These are phyloP conservation scores for Beris morrisii DNA, from an alignment of 2,888 invertebrate genomes.

Conservation along the genomic window DNA sequence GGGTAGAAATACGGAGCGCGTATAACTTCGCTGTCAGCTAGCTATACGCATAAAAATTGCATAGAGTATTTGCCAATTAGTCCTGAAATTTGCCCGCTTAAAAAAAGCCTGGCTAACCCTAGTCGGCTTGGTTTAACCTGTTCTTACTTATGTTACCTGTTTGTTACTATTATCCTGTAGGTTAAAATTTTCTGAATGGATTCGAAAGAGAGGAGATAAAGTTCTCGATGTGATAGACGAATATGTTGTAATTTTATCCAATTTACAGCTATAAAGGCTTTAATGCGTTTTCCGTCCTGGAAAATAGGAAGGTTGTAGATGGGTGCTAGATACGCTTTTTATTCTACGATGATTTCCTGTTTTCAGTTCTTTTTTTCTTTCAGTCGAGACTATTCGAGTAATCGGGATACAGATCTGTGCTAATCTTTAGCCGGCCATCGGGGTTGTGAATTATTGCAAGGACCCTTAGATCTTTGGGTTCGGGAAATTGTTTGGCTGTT, in stretches of 20 bases:
- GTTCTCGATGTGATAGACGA: background rate
- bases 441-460: background rate
- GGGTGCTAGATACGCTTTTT: too few relatives aligned
- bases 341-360: conserved; percentile 14
- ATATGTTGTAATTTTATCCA: conserved; percentile 7
- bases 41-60: conserved; percentile 8
- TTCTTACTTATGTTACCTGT: background rate
- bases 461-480: background rate
- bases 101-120: conserved; percentile 1
- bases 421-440: conserved; percentile 10
- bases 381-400: conserved; percentile 7
- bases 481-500: background rate
- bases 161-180: background rate
- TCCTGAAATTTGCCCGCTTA: background rate
- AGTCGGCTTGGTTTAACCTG: background rate
- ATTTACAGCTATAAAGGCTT: too few relatives aligned
- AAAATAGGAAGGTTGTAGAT: too few relatives aligned
- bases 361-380: background rate
- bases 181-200: too few relatives aligned
- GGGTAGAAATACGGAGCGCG: too few relatives aligned
- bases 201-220: too few relatives aligned
- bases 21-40: background rate
- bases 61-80: conserved; percentile 6
- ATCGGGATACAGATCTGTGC: conserved; percentile 21
- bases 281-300: too few relatives aligned